These are phyloP conservation scores for Platycheirus albimanus DNA, from an alignment of 2,888 invertebrate species.

Conservation along the genomic window DNA sequence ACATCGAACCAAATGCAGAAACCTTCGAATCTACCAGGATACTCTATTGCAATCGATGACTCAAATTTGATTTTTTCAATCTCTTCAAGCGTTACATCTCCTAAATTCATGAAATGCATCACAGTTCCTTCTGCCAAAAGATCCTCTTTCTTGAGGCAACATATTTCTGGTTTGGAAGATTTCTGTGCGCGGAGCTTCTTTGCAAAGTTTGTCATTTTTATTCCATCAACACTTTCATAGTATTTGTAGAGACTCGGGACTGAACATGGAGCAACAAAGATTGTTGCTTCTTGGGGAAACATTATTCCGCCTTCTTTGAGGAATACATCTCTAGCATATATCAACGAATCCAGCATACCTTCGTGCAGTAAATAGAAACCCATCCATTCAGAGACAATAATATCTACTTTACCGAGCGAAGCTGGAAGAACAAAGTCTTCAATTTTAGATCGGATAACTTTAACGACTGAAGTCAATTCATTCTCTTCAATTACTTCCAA, in stretches of 20 bases:
- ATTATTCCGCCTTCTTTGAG: constrained; percentile 88
- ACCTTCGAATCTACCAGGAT: constrained; percentile 87
- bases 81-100: constrained; percentile 85
- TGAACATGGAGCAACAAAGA: constrained; percentile 83
- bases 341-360: constrained; percentile 96
- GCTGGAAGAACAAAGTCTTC: constrained; percentile 86
- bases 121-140: constrained; percentile 87
- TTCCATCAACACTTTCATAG: constrained; percentile 92
- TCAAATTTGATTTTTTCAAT: constrained; percentile 85
- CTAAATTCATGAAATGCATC: constrained; percentile 88
- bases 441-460: constrained; percentile 83
- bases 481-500: constrained; percentile 88
- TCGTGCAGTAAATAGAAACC: constrained; percentile 97
- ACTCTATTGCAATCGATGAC: constrained; percentile 84
- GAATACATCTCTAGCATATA: constrained; percentile 91
- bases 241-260: constrained; percentile 86
- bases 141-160: constrained; percentile 84
- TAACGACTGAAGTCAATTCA: constrained; percentile 86
- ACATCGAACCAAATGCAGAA: constrained; percentile 93
- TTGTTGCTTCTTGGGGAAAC: constrained; percentile 88
- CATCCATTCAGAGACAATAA: constrained; percentile 99
- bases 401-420: constrained; percentile 88
- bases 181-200: constrained; percentile 86
- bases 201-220: constrained; percentile 88
- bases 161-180: constrained; percentile 86